phyloP scores from a whole-genome alignment of 2,113 vertebrate species.

The Pardalotus punctatus region DNA sequence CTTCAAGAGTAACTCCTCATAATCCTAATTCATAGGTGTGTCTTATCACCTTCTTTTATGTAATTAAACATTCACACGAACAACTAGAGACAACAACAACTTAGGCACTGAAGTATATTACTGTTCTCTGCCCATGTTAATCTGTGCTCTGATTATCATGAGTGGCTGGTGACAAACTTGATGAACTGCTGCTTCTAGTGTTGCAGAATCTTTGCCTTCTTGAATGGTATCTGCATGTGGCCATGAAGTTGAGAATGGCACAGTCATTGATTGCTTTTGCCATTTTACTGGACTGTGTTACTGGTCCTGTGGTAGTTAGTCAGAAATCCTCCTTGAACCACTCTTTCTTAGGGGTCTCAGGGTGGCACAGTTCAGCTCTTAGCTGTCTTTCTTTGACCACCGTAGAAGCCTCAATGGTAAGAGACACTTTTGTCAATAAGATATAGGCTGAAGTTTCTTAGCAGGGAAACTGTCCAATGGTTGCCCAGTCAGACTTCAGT shows the following conservation, averaged over 20 bases:
- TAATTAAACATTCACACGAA: background rate
- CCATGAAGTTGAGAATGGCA: background rate
- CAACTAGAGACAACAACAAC: background rate
- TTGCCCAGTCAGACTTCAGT: background rate
- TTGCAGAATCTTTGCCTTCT: background rate
- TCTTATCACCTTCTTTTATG: background rate
- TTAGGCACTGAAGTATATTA: background rate
- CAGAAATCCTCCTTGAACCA: background rate
- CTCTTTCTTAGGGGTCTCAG: fast-evolving
- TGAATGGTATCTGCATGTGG: background rate
- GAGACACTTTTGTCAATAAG: background rate
- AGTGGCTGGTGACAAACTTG: background rate
- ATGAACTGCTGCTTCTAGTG: background rate
- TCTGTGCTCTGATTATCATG: background rate
- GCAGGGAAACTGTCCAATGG: background rate
- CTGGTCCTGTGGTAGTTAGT: background rate
- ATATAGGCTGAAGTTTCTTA: background rate
- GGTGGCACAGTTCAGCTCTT: background rate
- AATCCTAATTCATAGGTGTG: background rate
- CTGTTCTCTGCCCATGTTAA: background rate
- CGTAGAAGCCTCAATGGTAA: background rate
- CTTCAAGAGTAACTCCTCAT: background rate
- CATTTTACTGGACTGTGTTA: background rate
- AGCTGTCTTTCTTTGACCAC: background rate
- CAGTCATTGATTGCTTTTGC: background rate